Evolutionary conservation across 2,113 vertebrate genomes (phyloP).

Genomic region (Agapornis roseicollis): DNA sequence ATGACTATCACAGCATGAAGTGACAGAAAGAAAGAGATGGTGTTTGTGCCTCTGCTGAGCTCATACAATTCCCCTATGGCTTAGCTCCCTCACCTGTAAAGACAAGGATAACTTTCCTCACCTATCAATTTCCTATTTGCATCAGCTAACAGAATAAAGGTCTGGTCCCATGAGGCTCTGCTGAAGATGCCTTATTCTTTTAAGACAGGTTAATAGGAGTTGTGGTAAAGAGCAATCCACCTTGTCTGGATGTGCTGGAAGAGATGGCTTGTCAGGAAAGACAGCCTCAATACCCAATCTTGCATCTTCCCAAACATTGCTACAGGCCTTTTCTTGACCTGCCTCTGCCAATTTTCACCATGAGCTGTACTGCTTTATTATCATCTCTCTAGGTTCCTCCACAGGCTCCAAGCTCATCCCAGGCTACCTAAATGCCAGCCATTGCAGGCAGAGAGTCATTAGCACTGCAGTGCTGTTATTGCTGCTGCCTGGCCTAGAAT

Average conservation of each 20-base stretch:
- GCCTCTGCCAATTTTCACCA: conserved; percentile 4
- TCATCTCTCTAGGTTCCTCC: not conserved
- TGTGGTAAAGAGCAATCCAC: not conserved
- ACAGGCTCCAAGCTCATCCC: not conserved
- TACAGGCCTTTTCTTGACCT: not conserved
- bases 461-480: not conserved
- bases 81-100: not conserved
- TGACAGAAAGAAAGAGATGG: not conserved
- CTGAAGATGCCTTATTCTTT: not conserved
- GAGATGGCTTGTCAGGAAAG: not conserved
- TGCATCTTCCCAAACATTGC: not conserved
- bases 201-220: not conserved
- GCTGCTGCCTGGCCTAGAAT: conserved; percentile 4
- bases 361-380: not conserved
- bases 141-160: not conserved
- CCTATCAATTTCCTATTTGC: conserved; percentile 4
- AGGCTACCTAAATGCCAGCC: not conserved
- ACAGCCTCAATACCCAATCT: not conserved
- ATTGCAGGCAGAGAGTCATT: not conserved
- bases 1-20: not conserved
- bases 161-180: not conserved
- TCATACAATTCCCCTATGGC: not conserved
- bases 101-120: not conserved
- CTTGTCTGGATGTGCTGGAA: not conserved
- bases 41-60: not conserved